A percentile compares a stretch with the other conserved stretches of the same genome.
These are phyloP conservation scores for Rhinichthys klamathensis DNA, from an alignment of 2,113 vertebrate genomes.

Conservation along the genomic window DNA sequence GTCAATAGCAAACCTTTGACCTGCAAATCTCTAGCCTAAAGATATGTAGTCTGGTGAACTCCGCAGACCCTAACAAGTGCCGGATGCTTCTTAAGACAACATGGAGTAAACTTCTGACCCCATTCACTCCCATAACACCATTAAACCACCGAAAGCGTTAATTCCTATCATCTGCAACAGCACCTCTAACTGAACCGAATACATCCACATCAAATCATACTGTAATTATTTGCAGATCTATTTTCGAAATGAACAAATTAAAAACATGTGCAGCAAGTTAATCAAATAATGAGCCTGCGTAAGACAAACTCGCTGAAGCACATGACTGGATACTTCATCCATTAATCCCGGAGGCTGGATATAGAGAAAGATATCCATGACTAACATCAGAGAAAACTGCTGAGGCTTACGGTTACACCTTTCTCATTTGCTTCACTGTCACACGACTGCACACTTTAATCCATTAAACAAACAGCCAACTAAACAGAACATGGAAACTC, in stretches of 20 bases:
- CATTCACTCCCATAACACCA: background rate
- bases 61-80: background rate
- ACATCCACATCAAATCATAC: background rate
- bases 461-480: background rate
- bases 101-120: background rate
- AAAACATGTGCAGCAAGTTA: background rate
- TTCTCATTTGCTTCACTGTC: slow-evolving; percentile 2
- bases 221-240: slow-evolving; percentile 9
- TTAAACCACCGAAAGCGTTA: background rate
- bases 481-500: slow-evolving; percentile 32
- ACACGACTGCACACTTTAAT: background rate
- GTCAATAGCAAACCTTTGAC: background rate
- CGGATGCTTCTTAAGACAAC: background rate
- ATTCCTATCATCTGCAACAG: too few relatives aligned
- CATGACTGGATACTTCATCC: background rate
- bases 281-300: background rate
- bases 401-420: slow-evolving; percentile 13
- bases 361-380: background rate
- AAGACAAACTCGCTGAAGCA: slow-evolving; percentile 14
- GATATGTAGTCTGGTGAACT: background rate
- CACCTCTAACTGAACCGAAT: background rate
- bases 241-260: background rate
- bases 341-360: background rate
- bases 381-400: slow-evolving; percentile 5
- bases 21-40: background rate